Percentiles rank a stretch among this genome's conserved stretches.
Conservation (phyloP, 2,888 invertebrate genomes). For the Fragum whitleyi region DNA sequence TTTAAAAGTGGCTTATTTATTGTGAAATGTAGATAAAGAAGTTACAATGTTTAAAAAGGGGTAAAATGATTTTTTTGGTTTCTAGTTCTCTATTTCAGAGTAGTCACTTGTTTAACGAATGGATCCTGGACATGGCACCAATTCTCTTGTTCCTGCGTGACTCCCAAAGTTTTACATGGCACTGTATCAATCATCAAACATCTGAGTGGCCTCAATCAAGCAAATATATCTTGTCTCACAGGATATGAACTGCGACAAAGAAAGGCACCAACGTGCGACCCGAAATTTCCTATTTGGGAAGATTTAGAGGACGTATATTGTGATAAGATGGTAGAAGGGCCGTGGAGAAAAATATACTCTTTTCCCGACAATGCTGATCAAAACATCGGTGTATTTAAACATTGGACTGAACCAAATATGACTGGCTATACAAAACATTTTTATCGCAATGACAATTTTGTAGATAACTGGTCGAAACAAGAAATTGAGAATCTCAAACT, state of each 20-base stretch:
- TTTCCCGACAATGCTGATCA: not conserved
- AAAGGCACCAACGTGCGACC: not conserved
- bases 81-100: too few species aligned
- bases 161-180: too few species aligned
- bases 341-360: conserved; percentile 2
- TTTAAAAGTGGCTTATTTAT: too few species aligned
- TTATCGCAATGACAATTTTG: not conserved
- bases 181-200: too few species aligned
- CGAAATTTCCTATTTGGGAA: not conserved
- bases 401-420: too few species aligned
- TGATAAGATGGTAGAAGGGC: not conserved
- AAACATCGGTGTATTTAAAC: too few species aligned
- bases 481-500: not conserved
- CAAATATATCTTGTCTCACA: not conserved
- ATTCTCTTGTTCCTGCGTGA: too few species aligned
- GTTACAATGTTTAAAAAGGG: too few species aligned
- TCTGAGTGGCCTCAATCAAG: not conserved
- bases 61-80: too few species aligned
- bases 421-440: not conserved
- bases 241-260: not conserved
- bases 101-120: too few species aligned
- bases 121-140: too few species aligned
- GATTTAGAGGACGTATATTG: not conserved
- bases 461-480: not conserved
- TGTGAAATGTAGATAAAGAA: too few species aligned